Conservation (phyloP, 2,797 vertebrate species). For the Netta rufina region DNA sequence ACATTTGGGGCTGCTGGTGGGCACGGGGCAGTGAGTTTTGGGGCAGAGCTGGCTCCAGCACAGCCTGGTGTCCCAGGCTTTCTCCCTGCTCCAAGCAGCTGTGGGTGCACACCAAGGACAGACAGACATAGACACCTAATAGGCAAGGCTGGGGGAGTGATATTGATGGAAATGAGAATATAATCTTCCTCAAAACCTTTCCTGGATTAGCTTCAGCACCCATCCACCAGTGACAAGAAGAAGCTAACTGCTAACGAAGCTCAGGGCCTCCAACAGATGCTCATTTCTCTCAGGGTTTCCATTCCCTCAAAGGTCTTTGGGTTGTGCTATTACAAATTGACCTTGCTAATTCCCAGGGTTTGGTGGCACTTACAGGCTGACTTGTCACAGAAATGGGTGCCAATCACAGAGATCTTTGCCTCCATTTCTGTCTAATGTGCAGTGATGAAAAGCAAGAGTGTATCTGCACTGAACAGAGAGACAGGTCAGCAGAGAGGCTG, state of each 20-base stretch:
- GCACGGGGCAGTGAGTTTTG: neutral
- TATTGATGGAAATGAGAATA: neutral
- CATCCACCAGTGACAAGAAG: neutral
- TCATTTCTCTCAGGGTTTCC: neutral
- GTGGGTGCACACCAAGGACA: neutral
- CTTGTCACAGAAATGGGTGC: neutral
- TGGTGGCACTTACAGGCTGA: neutral
- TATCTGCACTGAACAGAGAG: neutral
- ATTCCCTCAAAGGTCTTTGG: fast-evolving
- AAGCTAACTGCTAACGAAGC: neutral
- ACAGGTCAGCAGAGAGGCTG: neutral
- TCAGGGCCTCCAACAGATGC: neutral
- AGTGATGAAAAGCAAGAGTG: neutral
- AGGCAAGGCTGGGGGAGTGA: neutral
- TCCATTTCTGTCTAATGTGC: neutral
- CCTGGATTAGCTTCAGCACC: neutral
- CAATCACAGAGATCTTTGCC: neutral
- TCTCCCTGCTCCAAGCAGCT: neutral
- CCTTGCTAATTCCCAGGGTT: neutral
- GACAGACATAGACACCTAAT: neutral
- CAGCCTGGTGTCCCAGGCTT: neutral
- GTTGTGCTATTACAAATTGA: neutral
- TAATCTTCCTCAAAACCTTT: neutral
- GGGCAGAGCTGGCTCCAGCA: neutral
- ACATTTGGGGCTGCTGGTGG: neutral